Base-by-base conservation (phyloP, 2,888 invertebrate genomes). In the Sesia bembeciformis region DNA sequence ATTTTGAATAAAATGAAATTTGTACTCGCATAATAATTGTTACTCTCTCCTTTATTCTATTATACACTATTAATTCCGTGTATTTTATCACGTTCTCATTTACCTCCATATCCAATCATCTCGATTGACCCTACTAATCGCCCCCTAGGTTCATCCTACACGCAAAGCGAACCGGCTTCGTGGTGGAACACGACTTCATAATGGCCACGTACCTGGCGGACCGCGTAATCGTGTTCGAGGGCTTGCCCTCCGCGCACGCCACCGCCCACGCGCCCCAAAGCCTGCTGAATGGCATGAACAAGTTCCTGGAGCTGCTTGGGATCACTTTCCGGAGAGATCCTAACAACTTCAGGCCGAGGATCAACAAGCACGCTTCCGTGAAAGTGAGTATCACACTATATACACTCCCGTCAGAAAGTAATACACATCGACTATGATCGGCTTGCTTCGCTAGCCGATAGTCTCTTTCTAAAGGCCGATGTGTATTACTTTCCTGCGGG, bases 111-210 rank as follows among this genome's bases (percentile, higher is more conserved):
- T 23, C 23, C 23, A n/a, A n/a, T n/a, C n/a, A n/a, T n/a, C n/a
- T n/a, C 23, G 23, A 23, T 2, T 23, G 23, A 23, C 23, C 2
- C 23, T 23, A 23, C 23, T 23, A 23, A 23, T 23, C 23, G 23
- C 2, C 23, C 23, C 23, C 23, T 23, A 23, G 94, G 71, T 99
- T 98, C 80, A 98, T 99, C 78, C 91, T 99, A 50, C 99, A 99
- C 74, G 98, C 99, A 0, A 99, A 99, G 90, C 98, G 99, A 82
- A 99, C 99, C 4, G 99, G 99, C 6, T 99, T 99, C 81, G 96
- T 99, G 8, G 99, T 99, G 1, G 99, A 99, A 93, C 99, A 99
- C 94, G 99, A 99, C 90, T 99, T 99, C 83, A 99, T 99, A 64
- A 99, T 99, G 99, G 99, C 99, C 8, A 99, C 99, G 0, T 99